Evolutionary conservation across 1,140 invertebrate genomes (phyloP).

Genomic region (Ectropis grisescens): DNA sequence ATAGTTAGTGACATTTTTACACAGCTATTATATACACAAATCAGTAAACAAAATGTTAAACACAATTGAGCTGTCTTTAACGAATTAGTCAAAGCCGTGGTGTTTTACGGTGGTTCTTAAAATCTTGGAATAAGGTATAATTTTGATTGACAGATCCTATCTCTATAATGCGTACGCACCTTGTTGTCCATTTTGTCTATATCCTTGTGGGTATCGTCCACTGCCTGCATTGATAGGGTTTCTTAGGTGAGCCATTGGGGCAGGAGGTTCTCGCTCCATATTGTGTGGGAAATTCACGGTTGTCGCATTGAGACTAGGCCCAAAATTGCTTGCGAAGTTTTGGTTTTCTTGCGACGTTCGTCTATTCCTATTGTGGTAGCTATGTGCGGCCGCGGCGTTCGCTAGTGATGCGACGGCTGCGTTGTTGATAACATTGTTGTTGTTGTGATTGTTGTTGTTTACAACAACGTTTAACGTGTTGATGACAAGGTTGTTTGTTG

Average conservation of each 20-base stretch:
- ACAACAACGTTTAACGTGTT: slow-evolving; percentile 69
- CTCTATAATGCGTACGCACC: slow-evolving; percentile 62
- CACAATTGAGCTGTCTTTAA: slow-evolving; percentile 55
- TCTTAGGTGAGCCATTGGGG: slow-evolving; percentile 62
- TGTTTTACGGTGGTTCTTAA: slow-evolving; percentile 48
- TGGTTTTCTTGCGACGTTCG: slow-evolving; percentile 61
- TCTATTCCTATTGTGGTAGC: slow-evolving; percentile 56
- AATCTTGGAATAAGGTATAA: slow-evolving; percentile 18
- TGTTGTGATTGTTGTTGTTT: slow-evolving; percentile 70
- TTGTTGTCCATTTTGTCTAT: slow-evolving; percentile 65
- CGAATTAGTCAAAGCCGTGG: slow-evolving; percentile 53
- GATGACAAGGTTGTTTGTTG: slow-evolving; percentile 69
- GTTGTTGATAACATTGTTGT: slow-evolving; percentile 68
- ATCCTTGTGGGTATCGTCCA: slow-evolving; percentile 51
- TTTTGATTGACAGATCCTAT: slow-evolving; percentile 40
- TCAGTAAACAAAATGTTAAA: slow-evolving; percentile 9
- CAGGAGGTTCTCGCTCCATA: slow-evolving; percentile 45
- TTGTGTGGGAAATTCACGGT: slow-evolving; percentile 51
- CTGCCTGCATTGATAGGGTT: slow-evolving; percentile 55
- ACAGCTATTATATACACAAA: no score
- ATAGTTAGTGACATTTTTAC: slow-evolving; percentile 40
- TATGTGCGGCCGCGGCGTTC: slow-evolving; percentile 60
- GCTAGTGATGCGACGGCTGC: slow-evolving; percentile 61
- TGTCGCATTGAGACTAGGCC: slow-evolving; percentile 55
- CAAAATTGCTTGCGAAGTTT: slow-evolving; percentile 50